A percentile compares a stretch with the other conserved stretches of the same genome.
Conservation (phyloP, 2,888 invertebrate species). For the Tetheella fluctuosa region DNA sequence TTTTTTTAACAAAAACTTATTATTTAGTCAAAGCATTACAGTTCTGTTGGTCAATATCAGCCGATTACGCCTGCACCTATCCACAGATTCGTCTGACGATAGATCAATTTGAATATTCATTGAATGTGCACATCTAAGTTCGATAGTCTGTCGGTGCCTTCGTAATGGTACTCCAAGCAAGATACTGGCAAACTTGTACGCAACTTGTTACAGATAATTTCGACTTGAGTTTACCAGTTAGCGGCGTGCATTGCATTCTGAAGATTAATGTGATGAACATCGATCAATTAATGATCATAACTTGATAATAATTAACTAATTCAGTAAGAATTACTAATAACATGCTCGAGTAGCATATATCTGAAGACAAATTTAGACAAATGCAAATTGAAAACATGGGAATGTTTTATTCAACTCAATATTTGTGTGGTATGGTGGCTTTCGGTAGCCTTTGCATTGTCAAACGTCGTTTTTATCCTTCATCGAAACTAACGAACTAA, state of each 20-base stretch:
- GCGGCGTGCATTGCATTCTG: constrained; percentile 42
- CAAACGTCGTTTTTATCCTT: no score
- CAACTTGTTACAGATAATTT: constrained; percentile 47
- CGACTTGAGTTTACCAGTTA: constrained; percentile 40
- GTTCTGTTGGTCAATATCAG: no score
- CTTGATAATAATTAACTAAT: background rate
- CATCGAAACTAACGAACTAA: no score
- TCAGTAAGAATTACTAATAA: background rate
- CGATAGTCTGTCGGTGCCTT: constrained; percentile 41
- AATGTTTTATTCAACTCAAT: no score
- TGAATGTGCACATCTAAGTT: constrained; percentile 36
- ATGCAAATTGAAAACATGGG: no score
- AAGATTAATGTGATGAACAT: constrained; percentile 36
- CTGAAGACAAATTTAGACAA: no score
- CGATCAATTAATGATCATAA: constrained; percentile 21
- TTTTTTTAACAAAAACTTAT: no score
- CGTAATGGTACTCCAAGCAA: constrained; percentile 41
- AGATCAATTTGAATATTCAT: constrained; percentile 53
- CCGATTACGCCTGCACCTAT: no score
- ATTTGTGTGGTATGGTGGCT: no score
- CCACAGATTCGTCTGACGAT: constrained; percentile 18
- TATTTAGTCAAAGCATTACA: no score
- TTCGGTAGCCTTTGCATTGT: no score
- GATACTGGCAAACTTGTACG: constrained; percentile 38
- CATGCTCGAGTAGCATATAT: no score